Percentiles rank a stretch among this genome's conserved stretches.
These are phyloP conservation scores for Probosciger aterrimus DNA, from an alignment of 2,113 vertebrate species.

Conservation along the genomic window DNA sequence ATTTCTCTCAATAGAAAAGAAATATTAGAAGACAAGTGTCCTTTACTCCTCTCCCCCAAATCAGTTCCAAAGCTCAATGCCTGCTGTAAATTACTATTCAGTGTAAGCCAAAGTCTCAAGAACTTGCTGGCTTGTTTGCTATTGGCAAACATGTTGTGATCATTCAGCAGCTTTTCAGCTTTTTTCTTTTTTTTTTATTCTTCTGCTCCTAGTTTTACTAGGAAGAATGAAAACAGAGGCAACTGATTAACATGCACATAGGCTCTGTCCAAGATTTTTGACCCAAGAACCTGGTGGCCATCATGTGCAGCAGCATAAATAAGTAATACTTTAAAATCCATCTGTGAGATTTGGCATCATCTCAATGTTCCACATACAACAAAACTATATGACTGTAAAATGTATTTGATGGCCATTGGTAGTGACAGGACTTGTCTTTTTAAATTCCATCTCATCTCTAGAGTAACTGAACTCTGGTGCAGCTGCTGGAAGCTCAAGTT, in stretches of 20 bases:
- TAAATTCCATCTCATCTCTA: constrained; percentile 23
- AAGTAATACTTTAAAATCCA: neutral
- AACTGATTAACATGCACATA: neutral
- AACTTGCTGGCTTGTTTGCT: neutral
- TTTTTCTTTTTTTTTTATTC: neutral
- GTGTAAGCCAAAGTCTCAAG: neutral
- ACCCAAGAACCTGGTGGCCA: neutral
- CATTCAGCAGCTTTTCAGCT: neutral
- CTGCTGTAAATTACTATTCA: neutral
- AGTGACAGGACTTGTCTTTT: constrained; percentile 51
- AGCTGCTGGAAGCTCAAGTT: constrained; percentile 10
- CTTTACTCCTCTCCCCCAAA: neutral
- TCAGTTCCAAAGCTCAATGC: neutral
- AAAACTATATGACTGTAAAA: neutral
- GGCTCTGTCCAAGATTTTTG: neutral
- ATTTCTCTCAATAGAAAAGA: neutral
- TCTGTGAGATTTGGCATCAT: neutral
- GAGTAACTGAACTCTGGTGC: constrained; percentile 22
- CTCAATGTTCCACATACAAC: constrained; percentile 15
- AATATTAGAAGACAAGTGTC: neutral
- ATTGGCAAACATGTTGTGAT: neutral
- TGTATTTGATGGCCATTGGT: constrained; percentile 28
- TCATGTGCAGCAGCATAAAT: neutral
- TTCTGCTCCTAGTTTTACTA: neutral
- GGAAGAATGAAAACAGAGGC: neutral